phyloP scores from a whole-genome alignment of 2,797 vertebrate genomes.

The Hippopotamyrus pictus region DNA sequence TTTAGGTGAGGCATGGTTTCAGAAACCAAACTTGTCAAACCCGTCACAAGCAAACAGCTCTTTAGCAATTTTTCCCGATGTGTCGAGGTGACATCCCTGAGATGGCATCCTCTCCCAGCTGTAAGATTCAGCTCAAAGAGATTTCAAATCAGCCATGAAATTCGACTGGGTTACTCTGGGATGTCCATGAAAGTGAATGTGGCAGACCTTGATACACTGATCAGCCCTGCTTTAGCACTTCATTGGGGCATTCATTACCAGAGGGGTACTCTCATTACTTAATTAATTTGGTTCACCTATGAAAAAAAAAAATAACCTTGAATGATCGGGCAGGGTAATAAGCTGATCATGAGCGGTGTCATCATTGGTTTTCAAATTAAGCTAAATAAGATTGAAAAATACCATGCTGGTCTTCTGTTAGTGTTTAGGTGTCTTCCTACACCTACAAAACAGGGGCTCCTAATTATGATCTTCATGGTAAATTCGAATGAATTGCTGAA shows the following conservation, averaged over 20 bases:
- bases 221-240: not conserved
- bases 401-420: not conserved
- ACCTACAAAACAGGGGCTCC: not conserved
- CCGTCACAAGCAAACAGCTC: not conserved
- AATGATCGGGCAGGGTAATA: not conserved
- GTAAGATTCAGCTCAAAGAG: not conserved
- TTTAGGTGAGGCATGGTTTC: not conserved
- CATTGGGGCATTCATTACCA: constrained; percentile 14
- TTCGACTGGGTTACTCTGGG: constrained; percentile 7
- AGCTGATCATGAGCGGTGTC: not conserved
- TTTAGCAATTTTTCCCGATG: not conserved
- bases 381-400: not conserved
- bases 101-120: not conserved
- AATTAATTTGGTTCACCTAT: not conserved
- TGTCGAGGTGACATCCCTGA: not conserved
- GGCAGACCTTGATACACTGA: not conserved
- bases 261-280: not conserved
- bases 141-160: constrained; percentile 16
- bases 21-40: not conserved
- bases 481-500: not conserved
- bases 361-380: not conserved
- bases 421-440: not conserved
- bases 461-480: not conserved
- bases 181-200: not conserved
- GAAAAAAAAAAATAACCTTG: not conserved